Evolutionary conservation across 2,113 vertebrate species (phyloP).

Genomic region (Cairina moschata): DNA sequence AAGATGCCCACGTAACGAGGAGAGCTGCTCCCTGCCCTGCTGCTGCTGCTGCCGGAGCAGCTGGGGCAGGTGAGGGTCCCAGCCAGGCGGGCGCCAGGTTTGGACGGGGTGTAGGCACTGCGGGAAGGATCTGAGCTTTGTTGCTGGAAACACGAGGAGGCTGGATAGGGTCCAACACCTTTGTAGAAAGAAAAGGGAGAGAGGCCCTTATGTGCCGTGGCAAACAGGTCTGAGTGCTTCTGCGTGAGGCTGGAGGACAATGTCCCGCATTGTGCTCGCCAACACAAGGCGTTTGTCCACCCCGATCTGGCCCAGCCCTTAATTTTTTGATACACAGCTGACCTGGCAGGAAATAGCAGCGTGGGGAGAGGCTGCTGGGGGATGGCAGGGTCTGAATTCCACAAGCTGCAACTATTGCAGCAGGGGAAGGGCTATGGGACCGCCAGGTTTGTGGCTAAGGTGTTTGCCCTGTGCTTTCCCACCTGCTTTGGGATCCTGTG

Average conservation of each 20-base stretch:
- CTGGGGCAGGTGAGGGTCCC: background rate
- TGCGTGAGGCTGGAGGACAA: background rate
- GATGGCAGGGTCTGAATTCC: background rate
- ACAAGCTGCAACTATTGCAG: background rate
- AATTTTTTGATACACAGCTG: no score
- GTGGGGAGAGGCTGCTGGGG: background rate
- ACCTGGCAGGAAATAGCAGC: background rate
- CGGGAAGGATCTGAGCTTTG: background rate
- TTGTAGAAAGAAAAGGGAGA: background rate
- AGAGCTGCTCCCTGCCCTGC: background rate
- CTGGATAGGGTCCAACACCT: rapidly evolving
- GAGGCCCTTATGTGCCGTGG: background rate
- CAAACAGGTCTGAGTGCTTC: background rate
- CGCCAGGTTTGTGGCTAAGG: background rate
- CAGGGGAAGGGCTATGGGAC: background rate
- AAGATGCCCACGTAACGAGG: rapidly evolving
- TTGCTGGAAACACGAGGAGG: background rate
- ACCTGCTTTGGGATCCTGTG: background rate
- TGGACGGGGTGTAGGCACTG: background rate
- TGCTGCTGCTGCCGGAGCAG: background rate
- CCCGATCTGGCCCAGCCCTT: background rate
- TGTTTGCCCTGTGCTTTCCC: background rate
- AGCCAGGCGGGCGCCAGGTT: background rate
- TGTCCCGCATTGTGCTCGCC: background rate
- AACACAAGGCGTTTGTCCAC: rapidly evolving